phyloP scores from a whole-genome alignment of 2,797 vertebrate genomes.

The Hippopotamyrus pictus region DNA sequence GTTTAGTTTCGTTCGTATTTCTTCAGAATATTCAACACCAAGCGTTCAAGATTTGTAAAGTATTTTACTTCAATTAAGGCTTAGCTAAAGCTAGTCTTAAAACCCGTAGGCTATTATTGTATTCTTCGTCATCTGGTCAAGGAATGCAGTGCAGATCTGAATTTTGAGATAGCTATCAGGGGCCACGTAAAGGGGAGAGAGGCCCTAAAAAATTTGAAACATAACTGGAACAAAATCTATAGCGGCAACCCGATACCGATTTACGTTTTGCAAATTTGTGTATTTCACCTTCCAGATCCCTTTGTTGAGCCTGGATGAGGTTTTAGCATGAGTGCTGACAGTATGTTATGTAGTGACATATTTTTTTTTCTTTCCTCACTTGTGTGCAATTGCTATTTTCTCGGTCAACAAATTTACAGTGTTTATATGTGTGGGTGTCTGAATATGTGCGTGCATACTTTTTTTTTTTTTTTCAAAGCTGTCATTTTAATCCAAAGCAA shows the following conservation, averaged over 20 bases:
- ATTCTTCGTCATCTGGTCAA: background rate
- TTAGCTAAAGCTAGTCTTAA: background rate
- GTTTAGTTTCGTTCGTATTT: background rate
- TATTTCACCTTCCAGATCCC: background rate
- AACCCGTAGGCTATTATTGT: background rate
- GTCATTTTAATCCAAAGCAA: background rate
- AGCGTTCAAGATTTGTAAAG: background rate
- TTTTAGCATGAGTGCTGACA: background rate
- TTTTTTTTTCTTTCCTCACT: background rate
- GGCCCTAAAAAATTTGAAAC: background rate
- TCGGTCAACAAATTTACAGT: background rate
- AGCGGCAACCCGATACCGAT: background rate
- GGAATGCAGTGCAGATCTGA: background rate
- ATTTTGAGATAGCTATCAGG: background rate
- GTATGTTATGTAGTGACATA: background rate
- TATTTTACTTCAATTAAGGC: background rate
- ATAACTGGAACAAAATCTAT: background rate
- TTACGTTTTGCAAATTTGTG: background rate
- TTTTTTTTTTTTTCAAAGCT: background rate
- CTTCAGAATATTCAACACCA: background rate
- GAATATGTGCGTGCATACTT: background rate
- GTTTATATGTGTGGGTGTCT: slow-evolving; percentile 10
- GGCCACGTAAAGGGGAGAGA: background rate
- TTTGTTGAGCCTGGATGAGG: background rate
- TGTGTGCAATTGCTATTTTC: background rate